Percentiles rank a stretch among this genome's conserved stretches.
phyloP scores from a whole-genome alignment of 2,888 invertebrate genomes.

The Acrocera orbiculus region DNA sequence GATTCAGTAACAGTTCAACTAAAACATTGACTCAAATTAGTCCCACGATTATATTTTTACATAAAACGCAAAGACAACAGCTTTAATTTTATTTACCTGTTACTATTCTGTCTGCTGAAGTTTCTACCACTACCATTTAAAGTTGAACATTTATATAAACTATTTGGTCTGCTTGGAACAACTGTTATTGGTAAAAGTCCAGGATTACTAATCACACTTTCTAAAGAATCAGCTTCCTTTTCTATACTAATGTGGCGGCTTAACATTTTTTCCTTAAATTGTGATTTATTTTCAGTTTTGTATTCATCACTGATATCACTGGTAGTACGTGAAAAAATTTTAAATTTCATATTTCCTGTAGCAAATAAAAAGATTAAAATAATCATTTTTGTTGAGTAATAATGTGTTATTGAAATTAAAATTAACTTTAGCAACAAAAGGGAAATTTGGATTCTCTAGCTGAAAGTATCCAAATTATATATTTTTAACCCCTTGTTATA shows the following conservation, averaged over 20 bases:
- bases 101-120: conserved; percentile 25
- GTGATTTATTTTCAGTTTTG: background rate
- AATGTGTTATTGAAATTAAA: too few species aligned
- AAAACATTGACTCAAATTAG: too few species aligned
- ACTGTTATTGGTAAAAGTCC: conserved; percentile 30
- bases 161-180: conserved; percentile 27
- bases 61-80: background rate
- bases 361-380: too few species aligned
- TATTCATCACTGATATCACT: conserved; percentile 8
- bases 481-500: too few species aligned
- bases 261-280: conserved; percentile 7
- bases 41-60: too few species aligned
- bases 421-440: too few species aligned
- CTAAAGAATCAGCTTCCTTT: conserved; percentile 28
- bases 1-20: too few species aligned
- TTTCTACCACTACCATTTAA: conserved; percentile 19
- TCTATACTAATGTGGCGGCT: conserved; percentile 23
- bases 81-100: conserved; percentile 20
- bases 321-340: conserved; percentile 12
- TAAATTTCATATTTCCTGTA: conserved; percentile 14
- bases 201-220: conserved; percentile 29
- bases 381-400: background rate
- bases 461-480: too few species aligned
- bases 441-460: too few species aligned
- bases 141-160: conserved; percentile 22